A percentile compares a stretch with the other conserved stretches of the same genome.
Evolutionary conservation across 2,888 invertebrate genomes (phyloP).

Genomic region (Drosophila monieri): DNA sequence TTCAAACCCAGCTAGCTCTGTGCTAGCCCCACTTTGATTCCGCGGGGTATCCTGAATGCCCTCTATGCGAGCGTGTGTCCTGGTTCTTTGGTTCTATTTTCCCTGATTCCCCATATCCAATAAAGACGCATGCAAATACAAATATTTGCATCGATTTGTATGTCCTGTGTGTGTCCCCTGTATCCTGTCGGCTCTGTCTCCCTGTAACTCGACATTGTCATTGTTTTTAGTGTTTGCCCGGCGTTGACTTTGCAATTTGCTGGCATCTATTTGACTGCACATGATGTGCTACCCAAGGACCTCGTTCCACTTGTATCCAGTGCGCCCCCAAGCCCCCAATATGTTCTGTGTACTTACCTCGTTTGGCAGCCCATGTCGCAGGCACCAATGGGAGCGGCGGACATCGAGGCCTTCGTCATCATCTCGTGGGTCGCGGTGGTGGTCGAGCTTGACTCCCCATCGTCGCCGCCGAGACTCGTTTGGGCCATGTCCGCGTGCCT

Average conservation of each 20-base stretch:
- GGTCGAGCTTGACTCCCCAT: constrained; percentile 65
- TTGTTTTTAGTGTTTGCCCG: constrained; percentile 65
- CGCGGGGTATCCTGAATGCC: constrained; percentile 7
- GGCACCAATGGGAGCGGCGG: constrained; percentile 85
- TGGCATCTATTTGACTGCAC: constrained; percentile 53
- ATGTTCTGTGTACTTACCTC: constrained; percentile 86
- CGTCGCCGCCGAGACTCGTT: constrained; percentile 79
- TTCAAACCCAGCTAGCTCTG: constrained; percentile 7
- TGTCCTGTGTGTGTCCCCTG: background rate
- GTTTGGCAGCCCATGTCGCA: constrained; percentile 93
- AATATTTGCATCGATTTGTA: constrained; percentile 76
- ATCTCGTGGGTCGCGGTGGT: constrained; percentile 70
- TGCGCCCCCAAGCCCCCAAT: background rate
- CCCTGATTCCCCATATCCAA: constrained; percentile 37
- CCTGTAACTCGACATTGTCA: constrained; percentile 39
- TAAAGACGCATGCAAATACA: constrained; percentile 74
- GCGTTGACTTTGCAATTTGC: constrained; percentile 67
- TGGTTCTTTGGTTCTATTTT: background rate
- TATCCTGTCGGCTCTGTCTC: background rate
- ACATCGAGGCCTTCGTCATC: constrained; percentile 64
- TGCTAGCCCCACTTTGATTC: constrained; percentile 23
- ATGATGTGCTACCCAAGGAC: constrained; percentile 7
- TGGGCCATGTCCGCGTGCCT: constrained; percentile 83
- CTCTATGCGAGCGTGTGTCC: background rate
- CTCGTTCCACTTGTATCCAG: background rate